Conservation (phyloP, 2,888 invertebrate species). For the Eremobia ochroleuca region DNA sequence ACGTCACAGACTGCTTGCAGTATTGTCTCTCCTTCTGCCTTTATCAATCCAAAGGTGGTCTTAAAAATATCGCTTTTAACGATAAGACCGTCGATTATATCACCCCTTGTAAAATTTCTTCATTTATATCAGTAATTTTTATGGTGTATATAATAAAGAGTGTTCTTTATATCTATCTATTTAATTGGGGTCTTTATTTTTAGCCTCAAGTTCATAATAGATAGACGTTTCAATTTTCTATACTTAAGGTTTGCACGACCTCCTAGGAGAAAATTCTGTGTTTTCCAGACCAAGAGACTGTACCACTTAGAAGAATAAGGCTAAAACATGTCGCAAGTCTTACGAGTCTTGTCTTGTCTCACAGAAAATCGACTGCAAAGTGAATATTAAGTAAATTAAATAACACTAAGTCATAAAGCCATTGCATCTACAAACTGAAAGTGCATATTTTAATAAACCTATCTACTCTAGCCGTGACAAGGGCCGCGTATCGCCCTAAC, state of each 20-base stretch:
- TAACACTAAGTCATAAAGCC: background rate
- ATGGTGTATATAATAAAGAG: too few relatives aligned
- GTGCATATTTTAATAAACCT: constrained; percentile 14
- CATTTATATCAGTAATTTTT: too few relatives aligned
- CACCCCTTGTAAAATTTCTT: too few relatives aligned
- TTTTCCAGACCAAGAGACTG: background rate
- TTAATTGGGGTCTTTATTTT: too few relatives aligned
- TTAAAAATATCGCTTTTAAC: too few relatives aligned
- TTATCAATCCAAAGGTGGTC: too few relatives aligned
- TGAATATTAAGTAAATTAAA: background rate
- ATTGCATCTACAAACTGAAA: constrained; percentile 7
- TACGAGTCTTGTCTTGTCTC: background rate
- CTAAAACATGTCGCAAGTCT: background rate
- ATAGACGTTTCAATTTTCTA: background rate
- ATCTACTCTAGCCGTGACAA: background rate
- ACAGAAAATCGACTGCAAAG: background rate
- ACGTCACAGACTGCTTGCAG: too few relatives aligned
- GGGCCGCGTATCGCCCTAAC: too few relatives aligned
- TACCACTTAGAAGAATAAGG: background rate
- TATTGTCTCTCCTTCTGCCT: too few relatives aligned
- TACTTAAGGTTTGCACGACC: background rate
- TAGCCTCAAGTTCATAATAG: background rate
- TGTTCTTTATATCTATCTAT: too few relatives aligned
- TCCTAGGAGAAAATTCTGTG: background rate
- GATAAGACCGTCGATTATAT: too few relatives aligned